phyloP scores from a whole-genome alignment of 2,888 invertebrate genomes.

The Chloroclystis v-ata region DNA sequence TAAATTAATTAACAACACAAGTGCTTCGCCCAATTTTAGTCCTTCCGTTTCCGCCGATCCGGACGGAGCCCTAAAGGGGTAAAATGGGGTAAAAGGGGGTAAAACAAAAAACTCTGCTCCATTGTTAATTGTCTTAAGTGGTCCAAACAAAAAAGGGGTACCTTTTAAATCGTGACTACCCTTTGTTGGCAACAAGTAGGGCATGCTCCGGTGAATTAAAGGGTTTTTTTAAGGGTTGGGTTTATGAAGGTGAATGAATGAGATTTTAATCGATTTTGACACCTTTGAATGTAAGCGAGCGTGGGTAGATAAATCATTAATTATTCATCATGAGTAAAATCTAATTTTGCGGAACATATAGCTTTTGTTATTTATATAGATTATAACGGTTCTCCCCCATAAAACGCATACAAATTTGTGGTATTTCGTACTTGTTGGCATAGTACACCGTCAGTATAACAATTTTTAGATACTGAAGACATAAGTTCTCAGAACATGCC shows the following conservation, averaged over 20 bases:
- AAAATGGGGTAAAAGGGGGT: slow-evolving; percentile 3
- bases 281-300: neutral
- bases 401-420: no score
- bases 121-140: slow-evolving; percentile 61
- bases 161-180: slow-evolving; percentile 37
- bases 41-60: slow-evolving; percentile 10
- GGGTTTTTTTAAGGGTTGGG: slow-evolving; percentile 19
- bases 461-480: no score
- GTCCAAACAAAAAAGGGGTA: slow-evolving; percentile 45
- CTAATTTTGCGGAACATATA: no score
- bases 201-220: slow-evolving; percentile 38
- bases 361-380: no score
- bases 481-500: no score
- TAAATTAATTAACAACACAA: slow-evolving; percentile 16
- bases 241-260: neutral
- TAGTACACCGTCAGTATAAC: no score
- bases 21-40: slow-evolving; percentile 7
- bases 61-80: slow-evolving; percentile 16
- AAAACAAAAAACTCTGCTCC: slow-evolving; percentile 40
- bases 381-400: no score
- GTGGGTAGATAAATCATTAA: no score
- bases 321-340: no score
- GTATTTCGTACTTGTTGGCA: no score
- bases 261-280: slow-evolving; percentile 1
- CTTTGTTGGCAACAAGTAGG: slow-evolving; percentile 46